Percentiles rank a stretch among this genome's conserved stretches.
Evolutionary conservation across 2,888 invertebrate genomes (phyloP).

Genomic region (Archips xylosteana): DNA sequence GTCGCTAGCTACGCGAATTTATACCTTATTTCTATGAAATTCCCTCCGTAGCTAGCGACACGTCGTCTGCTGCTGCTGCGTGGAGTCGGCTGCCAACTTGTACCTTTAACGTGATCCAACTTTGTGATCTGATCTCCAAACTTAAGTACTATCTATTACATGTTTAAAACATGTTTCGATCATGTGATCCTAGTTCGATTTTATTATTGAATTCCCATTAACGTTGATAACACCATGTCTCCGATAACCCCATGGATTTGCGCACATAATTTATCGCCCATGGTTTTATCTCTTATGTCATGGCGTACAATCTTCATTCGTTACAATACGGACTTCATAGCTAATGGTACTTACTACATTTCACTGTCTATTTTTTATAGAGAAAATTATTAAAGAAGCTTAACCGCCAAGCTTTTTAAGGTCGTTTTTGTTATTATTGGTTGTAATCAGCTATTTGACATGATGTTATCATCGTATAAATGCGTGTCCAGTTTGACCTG

Average conservation of each 20-base stretch:
- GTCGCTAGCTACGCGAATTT: too few species aligned
- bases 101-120: too few species aligned
- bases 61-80: too few species aligned
- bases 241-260: not conserved
- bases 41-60: too few species aligned
- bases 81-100: too few species aligned
- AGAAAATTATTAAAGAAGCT: not conserved
- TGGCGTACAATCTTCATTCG: not conserved
- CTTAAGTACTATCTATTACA: too few species aligned
- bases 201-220: constrained; percentile 1
- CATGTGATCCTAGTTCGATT: not conserved
- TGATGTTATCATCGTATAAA: not conserved
- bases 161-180: not conserved
- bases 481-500: constrained; percentile 10
- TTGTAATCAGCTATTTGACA: not conserved
- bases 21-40: too few species aligned
- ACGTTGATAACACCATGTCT: not conserved
- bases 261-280: constrained; percentile 1
- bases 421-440: not conserved
- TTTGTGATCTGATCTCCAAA: too few species aligned
- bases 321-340: not conserved
- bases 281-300: not conserved
- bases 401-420: not conserved
- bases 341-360: not conserved
- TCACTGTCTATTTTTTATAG: not conserved